Percentiles rank a stretch among this genome's conserved stretches.
Conservation (phyloP, 2,797 vertebrate genomes). For the Taeniopygia guttata region DNA sequence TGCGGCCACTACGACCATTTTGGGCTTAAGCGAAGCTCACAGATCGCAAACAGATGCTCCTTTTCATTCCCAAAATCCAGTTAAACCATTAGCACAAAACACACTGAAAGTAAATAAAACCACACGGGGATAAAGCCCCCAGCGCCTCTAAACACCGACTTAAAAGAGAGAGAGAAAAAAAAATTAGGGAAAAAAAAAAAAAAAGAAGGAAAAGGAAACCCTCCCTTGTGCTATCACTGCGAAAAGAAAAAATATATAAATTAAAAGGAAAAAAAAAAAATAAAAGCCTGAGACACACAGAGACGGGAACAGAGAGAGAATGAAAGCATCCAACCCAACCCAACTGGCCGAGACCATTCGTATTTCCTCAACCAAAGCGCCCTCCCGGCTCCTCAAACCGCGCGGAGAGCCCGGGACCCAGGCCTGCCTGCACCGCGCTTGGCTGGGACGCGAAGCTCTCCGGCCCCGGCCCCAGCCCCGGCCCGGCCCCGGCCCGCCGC, state of each 20-base stretch:
- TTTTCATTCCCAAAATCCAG: constrained; percentile 42
- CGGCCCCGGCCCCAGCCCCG: too few species aligned
- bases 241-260: neutral
- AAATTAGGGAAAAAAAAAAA: fast-evolving
- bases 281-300: neutral
- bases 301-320: neutral
- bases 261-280: too few species aligned
- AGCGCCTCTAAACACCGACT: neutral
- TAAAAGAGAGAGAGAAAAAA: neutral
- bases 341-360: neutral
- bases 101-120: constrained; percentile 15
- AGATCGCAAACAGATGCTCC: constrained; percentile 41
- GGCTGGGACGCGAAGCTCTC: neutral
- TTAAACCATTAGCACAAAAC: constrained; percentile 47
- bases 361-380: neutral
- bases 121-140: neutral
- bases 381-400: neutral
- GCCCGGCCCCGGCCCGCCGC: neutral
- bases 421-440: neutral
- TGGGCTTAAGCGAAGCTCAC: constrained; percentile 49
- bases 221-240: neutral
- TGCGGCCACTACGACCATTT: constrained; percentile 55
- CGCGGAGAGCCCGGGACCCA: neutral
- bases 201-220: fast-evolving
- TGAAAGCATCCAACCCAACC: neutral